phyloP scores from a whole-genome alignment of 1,140 invertebrate genomes.

The Microvelia longipes region DNA sequence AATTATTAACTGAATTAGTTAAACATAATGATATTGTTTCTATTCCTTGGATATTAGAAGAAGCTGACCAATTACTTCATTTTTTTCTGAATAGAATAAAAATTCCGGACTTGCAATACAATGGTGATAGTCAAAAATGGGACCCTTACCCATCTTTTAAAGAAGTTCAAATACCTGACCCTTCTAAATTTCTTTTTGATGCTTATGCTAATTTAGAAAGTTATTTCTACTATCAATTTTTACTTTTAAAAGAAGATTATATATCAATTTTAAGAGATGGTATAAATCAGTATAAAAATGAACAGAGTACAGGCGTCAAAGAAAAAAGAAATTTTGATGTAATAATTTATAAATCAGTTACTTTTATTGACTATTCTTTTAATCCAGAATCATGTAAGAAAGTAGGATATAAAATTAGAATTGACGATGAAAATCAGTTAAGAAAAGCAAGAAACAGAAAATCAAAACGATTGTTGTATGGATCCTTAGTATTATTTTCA shows the following conservation, averaged over 20 bases:
- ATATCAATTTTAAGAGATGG: conserved; percentile 31
- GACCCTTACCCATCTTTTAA: neutral
- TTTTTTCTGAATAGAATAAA: neutral
- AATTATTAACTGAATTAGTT: neutral
- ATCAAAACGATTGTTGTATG: conserved; percentile 47
- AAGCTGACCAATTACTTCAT: neutral
- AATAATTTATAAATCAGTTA: neutral
- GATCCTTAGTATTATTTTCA: conserved; percentile 55
- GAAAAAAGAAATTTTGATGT: neutral
- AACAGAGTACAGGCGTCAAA: conserved; percentile 2
- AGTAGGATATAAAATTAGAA: neutral
- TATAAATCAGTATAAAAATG: conserved; percentile 18
- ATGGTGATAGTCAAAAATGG: too few species aligned
- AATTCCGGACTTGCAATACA: too few species aligned
- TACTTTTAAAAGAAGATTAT: conserved; percentile 36
- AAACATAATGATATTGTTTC: neutral
- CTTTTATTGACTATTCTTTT: neutral
- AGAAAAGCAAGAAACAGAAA: conserved; percentile 25
- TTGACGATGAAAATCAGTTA: neutral
- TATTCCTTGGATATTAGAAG: neutral
- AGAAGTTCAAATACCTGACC: neutral
- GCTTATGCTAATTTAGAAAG: conserved; percentile 30
- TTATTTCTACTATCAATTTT: conserved; percentile 36
- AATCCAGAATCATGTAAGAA: neutral
- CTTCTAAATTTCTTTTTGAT: neutral